A percentile compares a stretch with the other conserved stretches of the same genome.
These are phyloP conservation scores for Colletes gigas DNA, from an alignment of 1,140 invertebrate genomes.

Conservation along the genomic window DNA sequence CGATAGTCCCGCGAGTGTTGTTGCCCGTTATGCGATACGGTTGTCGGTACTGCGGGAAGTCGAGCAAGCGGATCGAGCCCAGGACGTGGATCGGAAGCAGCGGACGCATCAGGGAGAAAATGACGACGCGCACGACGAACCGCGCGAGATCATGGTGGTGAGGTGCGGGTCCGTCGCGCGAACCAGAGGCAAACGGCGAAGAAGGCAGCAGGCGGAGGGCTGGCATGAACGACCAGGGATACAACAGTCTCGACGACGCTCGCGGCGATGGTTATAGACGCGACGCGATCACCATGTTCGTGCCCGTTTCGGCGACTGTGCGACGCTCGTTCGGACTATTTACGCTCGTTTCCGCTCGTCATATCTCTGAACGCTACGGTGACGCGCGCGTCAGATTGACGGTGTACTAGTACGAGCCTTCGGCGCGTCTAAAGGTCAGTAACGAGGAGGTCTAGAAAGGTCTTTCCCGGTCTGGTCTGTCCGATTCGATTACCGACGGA, in stretches of 20 bases:
- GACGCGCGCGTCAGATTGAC: slow-evolving; percentile 21
- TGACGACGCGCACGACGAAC: slow-evolving; percentile 3
- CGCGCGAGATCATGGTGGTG: slow-evolving; percentile 35
- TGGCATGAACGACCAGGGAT: slow-evolving; percentile 57
- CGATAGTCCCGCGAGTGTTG: slow-evolving; percentile 15
- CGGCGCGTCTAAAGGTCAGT: slow-evolving; percentile 31
- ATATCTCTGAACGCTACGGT: slow-evolving; percentile 17
- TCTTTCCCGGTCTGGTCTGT: not conserved
- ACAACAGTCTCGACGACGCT: slow-evolving; percentile 42
- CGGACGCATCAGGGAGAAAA: not conserved
- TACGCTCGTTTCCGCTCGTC: slow-evolving; percentile 17
- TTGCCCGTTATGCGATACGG: slow-evolving; percentile 36
- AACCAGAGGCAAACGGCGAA: slow-evolving; percentile 27
- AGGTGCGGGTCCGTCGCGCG: slow-evolving; percentile 7
- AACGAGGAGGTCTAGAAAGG: not conserved
- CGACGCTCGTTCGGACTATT: slow-evolving; percentile 27
- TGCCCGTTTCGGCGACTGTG: not conserved
- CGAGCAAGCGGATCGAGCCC: not conserved
- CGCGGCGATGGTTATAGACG: slow-evolving; percentile 58
- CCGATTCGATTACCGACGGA: not conserved
- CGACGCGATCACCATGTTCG: slow-evolving; percentile 40
- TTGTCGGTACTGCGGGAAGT: not conserved
- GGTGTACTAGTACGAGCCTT: not conserved
- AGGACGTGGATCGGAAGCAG: not conserved
- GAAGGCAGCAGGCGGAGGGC: slow-evolving; percentile 7